Conservation (phyloP, 2,888 invertebrate species). For the Tetragonula carbonaria region DNA sequence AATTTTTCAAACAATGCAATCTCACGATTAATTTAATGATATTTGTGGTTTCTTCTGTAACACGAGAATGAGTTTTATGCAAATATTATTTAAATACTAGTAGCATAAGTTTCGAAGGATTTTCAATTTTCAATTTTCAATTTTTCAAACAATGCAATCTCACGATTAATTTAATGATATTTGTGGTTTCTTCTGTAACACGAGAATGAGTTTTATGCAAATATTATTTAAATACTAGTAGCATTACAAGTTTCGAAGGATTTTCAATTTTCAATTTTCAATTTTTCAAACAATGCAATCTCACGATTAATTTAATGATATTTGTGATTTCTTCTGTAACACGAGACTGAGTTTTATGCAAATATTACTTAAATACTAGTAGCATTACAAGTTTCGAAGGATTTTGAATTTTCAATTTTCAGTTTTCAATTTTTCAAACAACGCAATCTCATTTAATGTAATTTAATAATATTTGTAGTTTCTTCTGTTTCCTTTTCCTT, state of each 20-base stretch:
- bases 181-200: no score
- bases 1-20: neutral
- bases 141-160: no score
- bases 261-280: no score
- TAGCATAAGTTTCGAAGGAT: neutral
- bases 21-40: neutral
- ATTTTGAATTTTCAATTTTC: neutral
- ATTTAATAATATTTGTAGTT: neutral
- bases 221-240: neutral
- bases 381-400: neutral
- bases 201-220: neutral
- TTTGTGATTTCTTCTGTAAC: neutral
- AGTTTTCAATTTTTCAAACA: neutral
- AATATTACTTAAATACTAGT: neutral
- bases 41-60: neutral
- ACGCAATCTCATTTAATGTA: neutral
- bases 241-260: neutral
- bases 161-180: no score
- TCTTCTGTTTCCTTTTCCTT: no score
- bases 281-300: neutral
- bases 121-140: no score
- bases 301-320: neutral
- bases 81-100: neutral
- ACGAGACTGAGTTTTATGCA: neutral
- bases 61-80: neutral